Evolutionary conservation across 2,797 vertebrate species (phyloP).

Genomic region (Chloroceryle inda): DNA sequence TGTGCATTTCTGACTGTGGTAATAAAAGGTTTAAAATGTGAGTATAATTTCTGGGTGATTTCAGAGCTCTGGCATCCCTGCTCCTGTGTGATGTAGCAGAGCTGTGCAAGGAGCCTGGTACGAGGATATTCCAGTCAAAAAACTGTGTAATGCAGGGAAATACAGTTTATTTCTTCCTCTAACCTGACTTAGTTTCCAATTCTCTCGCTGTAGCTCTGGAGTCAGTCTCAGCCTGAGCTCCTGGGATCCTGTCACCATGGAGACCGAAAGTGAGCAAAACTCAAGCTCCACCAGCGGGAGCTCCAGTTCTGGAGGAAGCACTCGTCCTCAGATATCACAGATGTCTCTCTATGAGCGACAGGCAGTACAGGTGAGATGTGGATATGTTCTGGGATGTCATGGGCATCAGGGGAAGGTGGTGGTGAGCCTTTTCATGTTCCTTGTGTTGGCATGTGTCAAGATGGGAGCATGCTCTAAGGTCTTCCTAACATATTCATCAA

Average conservation of each 20-base stretch:
- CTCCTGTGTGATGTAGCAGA: not conserved
- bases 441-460: not conserved
- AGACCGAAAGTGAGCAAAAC: slow-evolving; percentile 95
- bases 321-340: slow-evolving; percentile 94
- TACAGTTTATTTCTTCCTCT: not conserved
- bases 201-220: slow-evolving; percentile 63
- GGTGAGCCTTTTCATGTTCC: not conserved
- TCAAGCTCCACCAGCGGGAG: slow-evolving; percentile 87
- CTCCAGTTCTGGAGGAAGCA: slow-evolving; percentile 88
- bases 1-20: not conserved
- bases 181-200: slow-evolving; percentile 23
- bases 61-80: accelerated
- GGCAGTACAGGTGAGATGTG: slow-evolving; percentile 90
- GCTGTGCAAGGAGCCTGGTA: not conserved
- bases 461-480: not conserved
- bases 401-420: not conserved
- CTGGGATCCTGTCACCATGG: slow-evolving; percentile 84
- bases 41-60: not conserved
- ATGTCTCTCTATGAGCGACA: slow-evolving; percentile 98
- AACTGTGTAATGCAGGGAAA: not conserved
- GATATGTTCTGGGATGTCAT: not conserved
- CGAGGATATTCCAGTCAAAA: not conserved
- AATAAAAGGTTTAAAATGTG: not conserved
- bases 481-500: too few species aligned
- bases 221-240: slow-evolving; percentile 52